Evolutionary conservation across 2,113 vertebrate genomes (phyloP), one percentile per base, ranked within the genome.

Genomic region (Uropsilus gracilis): DNA sequence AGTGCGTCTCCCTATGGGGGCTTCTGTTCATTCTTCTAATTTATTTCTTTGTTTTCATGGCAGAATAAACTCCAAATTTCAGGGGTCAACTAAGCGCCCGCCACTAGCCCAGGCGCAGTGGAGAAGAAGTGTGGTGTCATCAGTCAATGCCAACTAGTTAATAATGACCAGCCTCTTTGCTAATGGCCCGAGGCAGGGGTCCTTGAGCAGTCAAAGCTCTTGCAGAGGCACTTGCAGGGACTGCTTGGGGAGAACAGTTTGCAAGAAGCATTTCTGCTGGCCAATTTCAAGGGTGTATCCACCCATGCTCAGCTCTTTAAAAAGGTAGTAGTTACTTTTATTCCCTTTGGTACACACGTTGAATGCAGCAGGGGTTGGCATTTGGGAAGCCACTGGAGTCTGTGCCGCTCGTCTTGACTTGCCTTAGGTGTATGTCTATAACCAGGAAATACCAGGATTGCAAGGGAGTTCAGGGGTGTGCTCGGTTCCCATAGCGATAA

Each of bases 61-160:
- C 96, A 98, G 97, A 98, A 98, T 98, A 97, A 98, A 97, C 6
- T 97, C 95, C 94, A 96, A 98, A 98, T 98, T 98, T 95, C 94
- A 8, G 81, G 91, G 98, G 98, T 98, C 98, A 98, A 96, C 96
- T 32, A 53, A 96, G 93, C 30, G 95, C 96, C 50, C 69, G 39
- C 94, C 97, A 96, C 94, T 94, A 98, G 98, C 93, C 39, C 0
- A 69, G 72, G 97, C 18, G 1, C 46, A 61, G 59, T 78, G 80
- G 87, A 94, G 42, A 87, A 88, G 39, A 90, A 90, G 80, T 72
- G 50, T 92, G 53, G 34, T 94, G 84, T 94, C 83, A 98, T 98
- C 96, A 96, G 97, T 98, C 98, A 98, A 96, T 98, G 98, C 95
- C 98, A 98, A 95, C 94, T 34, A 96, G 96, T 94, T 97, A 64